phyloP scores from a whole-genome alignment of 2,888 invertebrate species.

The Neria commutata region DNA sequence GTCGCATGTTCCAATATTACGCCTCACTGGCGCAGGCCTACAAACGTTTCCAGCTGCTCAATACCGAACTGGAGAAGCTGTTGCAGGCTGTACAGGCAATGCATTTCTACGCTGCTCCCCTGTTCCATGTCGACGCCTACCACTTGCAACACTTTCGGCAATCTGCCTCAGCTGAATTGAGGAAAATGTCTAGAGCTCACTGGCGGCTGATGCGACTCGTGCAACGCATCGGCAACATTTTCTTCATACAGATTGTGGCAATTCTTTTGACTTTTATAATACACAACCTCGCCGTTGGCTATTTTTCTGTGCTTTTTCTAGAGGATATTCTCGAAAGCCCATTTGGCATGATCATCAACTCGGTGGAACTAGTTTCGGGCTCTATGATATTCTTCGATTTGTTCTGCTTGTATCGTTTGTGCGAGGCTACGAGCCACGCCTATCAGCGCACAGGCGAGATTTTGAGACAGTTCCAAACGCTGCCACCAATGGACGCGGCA shows the following conservation, averaged over 20 bases:
- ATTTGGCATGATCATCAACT: not conserved
- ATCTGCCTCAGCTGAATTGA: not conserved
- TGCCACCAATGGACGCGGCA: not conserved
- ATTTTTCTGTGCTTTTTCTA: not conserved
- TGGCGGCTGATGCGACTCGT: not conserved
- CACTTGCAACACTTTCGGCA: not conserved
- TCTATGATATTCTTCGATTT: not conserved
- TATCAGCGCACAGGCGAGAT: not conserved
- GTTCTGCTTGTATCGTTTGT: not conserved
- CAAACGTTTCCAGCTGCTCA: too few relatives aligned
- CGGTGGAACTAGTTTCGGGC: not conserved
- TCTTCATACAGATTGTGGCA: not conserved
- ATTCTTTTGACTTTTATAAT: not conserved
- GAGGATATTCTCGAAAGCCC: not conserved
- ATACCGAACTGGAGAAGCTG: too few relatives aligned
- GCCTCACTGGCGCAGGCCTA: too few relatives aligned
- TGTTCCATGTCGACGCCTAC: too few relatives aligned
- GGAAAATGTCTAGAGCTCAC: not conserved
- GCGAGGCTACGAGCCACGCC: not conserved
- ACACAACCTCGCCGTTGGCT: not conserved
- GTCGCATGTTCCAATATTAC: too few relatives aligned
- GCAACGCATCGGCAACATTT: not conserved
- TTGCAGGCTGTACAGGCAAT: too few relatives aligned
- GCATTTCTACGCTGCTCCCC: too few relatives aligned
- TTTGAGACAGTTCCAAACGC: not conserved